A percentile compares a stretch with the other conserved stretches of the same genome.
phyloP scores from a whole-genome alignment of 2,888 invertebrate genomes.

The Carterocephalus palaemon region DNA sequence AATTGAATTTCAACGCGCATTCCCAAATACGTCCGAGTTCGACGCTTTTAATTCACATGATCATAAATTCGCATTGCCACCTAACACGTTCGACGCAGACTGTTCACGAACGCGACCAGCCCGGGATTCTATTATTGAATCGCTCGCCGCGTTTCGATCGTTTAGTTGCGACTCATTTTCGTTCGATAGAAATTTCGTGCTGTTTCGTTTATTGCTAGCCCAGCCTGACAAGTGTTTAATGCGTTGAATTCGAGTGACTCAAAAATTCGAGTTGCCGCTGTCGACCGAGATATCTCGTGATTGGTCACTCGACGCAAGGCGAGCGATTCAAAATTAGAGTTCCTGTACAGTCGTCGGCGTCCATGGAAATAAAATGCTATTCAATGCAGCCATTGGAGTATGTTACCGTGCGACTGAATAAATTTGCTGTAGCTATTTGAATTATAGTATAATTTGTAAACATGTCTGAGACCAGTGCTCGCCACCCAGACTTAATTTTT shows the following conservation, averaged over 20 bases:
- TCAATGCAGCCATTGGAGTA: slow-evolving; percentile 73
- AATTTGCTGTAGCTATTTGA: slow-evolving; percentile 73
- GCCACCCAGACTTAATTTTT: slow-evolving; percentile 53
- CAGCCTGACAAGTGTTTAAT: no score
- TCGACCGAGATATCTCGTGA: neutral
- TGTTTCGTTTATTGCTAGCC: no score
- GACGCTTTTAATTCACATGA: slow-evolving; percentile 66
- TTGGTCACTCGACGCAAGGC: no score
- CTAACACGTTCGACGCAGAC: slow-evolving; percentile 61
- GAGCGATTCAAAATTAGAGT: no score
- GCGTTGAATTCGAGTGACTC: no score
- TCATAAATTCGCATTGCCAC: slow-evolving; percentile 71
- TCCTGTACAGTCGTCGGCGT: slow-evolving; percentile 44
- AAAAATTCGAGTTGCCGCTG: slow-evolving; percentile 2
- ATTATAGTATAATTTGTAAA: slow-evolving; percentile 77
- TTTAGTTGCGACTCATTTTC: no score
- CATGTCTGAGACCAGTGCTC: slow-evolving; percentile 60
- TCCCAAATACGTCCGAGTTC: slow-evolving; percentile 55
- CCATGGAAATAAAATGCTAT: slow-evolving; percentile 74
- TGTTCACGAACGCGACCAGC: slow-evolving; percentile 59
- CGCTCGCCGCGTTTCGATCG: no score
- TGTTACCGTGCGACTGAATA: slow-evolving; percentile 72
- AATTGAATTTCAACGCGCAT: slow-evolving; percentile 62
- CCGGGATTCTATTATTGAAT: no score
- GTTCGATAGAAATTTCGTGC: no score